These are phyloP conservation scores for Clarias platycephalus DNA, from an alignment of 2,797 vertebrate genomes.

Conservation along the genomic window DNA sequence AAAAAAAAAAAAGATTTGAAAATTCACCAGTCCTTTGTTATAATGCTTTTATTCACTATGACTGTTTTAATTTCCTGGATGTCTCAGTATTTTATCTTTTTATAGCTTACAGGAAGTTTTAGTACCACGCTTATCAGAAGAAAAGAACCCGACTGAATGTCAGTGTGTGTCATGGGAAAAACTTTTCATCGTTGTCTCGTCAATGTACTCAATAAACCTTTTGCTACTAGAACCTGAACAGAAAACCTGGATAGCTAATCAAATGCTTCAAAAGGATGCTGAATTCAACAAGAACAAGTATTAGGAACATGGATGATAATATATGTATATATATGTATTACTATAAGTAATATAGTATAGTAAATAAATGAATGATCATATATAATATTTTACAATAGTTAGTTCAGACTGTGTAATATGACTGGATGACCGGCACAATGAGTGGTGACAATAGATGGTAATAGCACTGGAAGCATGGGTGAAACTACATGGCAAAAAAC, in stretches of 20 bases:
- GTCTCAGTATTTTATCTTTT: slow-evolving; percentile 23
- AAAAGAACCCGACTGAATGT: slow-evolving; percentile 54
- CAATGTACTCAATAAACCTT: slow-evolving; percentile 51
- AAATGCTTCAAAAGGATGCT: slow-evolving; percentile 17
- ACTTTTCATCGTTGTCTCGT: slow-evolving; percentile 22
- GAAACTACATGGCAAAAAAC: too few species aligned
- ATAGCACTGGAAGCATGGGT: too few species aligned
- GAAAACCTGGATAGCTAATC: slow-evolving; percentile 52
- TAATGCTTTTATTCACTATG: background rate
- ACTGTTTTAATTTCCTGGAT: too few species aligned
- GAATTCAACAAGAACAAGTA: background rate
- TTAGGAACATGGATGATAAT: background rate
- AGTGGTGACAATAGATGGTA: too few species aligned
- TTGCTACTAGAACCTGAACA: slow-evolving; percentile 40
- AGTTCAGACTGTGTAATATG: too few species aligned
- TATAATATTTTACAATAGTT: too few species aligned
- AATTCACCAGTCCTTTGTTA: background rate
- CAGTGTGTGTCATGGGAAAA: slow-evolving; percentile 48
- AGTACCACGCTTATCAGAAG: slow-evolving; percentile 38
- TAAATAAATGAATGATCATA: background rate
- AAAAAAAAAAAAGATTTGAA: background rate
- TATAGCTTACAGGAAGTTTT: slow-evolving; percentile 40
- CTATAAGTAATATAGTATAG: background rate
- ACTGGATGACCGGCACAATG: too few species aligned
- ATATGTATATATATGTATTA: too few species aligned